Conservation (phyloP, 2,888 invertebrate genomes). For the Griposia aprilina region DNA sequence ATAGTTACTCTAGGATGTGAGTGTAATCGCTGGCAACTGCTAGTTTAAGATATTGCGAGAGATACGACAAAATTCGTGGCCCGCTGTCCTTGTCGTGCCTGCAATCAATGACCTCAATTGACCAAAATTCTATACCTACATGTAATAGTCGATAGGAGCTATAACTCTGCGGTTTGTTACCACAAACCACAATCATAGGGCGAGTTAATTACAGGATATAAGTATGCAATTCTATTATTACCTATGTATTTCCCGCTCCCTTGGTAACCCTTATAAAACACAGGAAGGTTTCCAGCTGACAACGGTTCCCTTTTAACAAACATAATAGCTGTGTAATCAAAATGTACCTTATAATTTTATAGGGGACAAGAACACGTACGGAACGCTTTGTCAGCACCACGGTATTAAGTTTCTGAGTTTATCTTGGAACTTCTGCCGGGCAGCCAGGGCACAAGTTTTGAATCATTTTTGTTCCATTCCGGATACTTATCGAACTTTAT, state of each 20-base stretch:
- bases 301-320: neutral
- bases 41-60: neutral
- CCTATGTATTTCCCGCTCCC: conserved; percentile 10
- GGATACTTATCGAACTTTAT: neutral
- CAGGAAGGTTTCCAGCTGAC: neutral
- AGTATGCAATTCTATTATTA: conserved; percentile 27
- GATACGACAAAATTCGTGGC: neutral
- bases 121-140: conserved; percentile 6
- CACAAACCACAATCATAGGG: conserved; percentile 47
- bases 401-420: neutral
- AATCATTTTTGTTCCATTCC: neutral
- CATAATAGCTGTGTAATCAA: neutral
- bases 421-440: neutral
- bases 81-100: neutral
- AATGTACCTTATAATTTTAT: neutral
- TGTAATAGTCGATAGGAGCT: conserved; percentile 3
- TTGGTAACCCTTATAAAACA: conserved; percentile 23
- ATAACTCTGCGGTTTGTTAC: conserved; percentile 39
- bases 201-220: conserved; percentile 55
- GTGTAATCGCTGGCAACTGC: neutral
- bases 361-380: no score
- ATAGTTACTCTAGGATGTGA: neutral
- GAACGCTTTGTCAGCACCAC: neutral
- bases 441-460: neutral
- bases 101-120: conserved; percentile 14